Conservation (phyloP, 2,113 vertebrate genomes). For the Odocoileus virginianus region DNA sequence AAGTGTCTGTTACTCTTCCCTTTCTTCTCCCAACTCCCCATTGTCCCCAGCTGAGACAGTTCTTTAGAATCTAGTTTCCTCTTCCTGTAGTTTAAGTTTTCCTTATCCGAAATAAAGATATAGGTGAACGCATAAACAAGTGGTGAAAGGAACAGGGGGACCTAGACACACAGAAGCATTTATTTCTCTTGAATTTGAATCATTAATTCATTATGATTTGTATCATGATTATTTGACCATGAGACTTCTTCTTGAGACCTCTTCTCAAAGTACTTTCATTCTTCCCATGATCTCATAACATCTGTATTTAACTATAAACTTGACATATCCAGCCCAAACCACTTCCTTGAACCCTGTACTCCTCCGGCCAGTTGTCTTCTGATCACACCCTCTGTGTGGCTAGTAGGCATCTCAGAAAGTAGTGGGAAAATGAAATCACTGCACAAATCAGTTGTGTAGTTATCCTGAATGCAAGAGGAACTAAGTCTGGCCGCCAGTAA, state of each 20-base stretch:
- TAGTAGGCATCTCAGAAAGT: background rate
- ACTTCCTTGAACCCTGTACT: background rate
- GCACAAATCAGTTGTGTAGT: background rate
- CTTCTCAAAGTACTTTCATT: background rate
- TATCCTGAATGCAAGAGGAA: background rate
- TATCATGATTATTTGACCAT: background rate
- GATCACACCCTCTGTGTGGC: background rate
- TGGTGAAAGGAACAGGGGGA: background rate
- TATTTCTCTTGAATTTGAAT: background rate
- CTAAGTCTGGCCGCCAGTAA: background rate
- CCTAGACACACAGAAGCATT: background rate
- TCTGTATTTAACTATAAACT: background rate
- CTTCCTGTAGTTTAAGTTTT: background rate
- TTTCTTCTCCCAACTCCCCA: background rate
- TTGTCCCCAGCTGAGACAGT: background rate
- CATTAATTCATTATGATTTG: background rate
- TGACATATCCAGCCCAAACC: background rate
- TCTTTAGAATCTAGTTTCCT: background rate
- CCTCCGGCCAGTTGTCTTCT: background rate
- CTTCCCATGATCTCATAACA: background rate
- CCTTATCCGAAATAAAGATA: background rate
- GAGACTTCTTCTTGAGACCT: background rate
- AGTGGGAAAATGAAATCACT: background rate
- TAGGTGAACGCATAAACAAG: background rate
- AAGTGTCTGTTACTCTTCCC: background rate